phyloP scores from a whole-genome alignment of 1,140 invertebrate genomes.

The Orchesella cincta region DNA sequence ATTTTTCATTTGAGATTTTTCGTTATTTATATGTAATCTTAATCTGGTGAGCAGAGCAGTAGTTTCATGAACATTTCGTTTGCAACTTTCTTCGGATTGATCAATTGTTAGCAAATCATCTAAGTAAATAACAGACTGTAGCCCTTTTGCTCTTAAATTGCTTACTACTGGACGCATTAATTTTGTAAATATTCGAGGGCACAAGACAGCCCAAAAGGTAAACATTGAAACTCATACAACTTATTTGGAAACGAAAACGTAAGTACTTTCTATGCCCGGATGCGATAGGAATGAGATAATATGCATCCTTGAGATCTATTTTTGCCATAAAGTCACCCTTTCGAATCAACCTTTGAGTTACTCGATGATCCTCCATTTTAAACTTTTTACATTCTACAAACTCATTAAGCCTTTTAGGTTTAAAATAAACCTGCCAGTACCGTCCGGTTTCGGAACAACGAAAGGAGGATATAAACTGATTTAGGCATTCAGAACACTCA shows the following conservation, averaged over 20 bases:
- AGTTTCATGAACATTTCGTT: neutral
- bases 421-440: slow-evolving; percentile 19
- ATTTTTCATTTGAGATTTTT: neutral
- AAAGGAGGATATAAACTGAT: slow-evolving; percentile 37
- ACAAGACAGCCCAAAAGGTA: slow-evolving; percentile 34
- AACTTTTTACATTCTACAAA: slow-evolving; percentile 36
- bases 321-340: slow-evolving; percentile 17
- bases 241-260: slow-evolving; percentile 29
- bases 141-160: slow-evolving; percentile 14
- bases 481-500: neutral
- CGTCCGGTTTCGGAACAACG: slow-evolving; percentile 27
- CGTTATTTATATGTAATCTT: neutral
- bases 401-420: slow-evolving; percentile 41
- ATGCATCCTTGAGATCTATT: slow-evolving; percentile 40
- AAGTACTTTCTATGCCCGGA: slow-evolving; percentile 20
- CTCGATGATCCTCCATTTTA: slow-evolving; percentile 31
- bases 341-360: neutral
- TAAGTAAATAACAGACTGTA: slow-evolving; percentile 25
- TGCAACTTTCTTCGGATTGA: neutral
- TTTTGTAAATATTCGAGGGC: slow-evolving; percentile 37
- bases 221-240: slow-evolving; percentile 30
- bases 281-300: slow-evolving; percentile 33
- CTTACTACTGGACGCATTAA: slow-evolving; percentile 28
- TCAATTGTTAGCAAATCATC: slow-evolving; percentile 32
- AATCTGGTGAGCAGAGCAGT: neutral